phyloP scores from a whole-genome alignment of 1,140 invertebrate species.

The Monomorium pharaonis region DNA sequence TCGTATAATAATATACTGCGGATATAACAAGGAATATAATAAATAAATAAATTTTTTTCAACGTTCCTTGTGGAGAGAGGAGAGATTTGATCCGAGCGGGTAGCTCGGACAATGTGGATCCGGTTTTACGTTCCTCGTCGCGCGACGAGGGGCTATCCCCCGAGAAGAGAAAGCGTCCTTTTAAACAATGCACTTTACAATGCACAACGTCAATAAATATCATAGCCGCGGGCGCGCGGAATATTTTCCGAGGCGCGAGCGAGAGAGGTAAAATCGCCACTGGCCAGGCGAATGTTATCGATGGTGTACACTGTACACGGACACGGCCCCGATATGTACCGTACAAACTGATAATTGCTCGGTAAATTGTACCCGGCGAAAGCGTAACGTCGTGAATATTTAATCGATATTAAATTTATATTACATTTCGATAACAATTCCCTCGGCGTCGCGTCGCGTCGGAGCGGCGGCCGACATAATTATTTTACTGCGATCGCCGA shows the following conservation, averaged over 20 bases:
- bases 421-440: conserved; percentile 60
- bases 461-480: conserved; percentile 50
- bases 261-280: conserved; percentile 51
- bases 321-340: conserved; percentile 12
- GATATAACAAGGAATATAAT: not conserved
- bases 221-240: conserved; percentile 41
- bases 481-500: conserved; percentile 54
- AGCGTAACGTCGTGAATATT: conserved; percentile 60
- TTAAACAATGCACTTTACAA: conserved; percentile 50
- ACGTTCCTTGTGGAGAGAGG: not conserved
- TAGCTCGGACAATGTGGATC: conserved; percentile 1
- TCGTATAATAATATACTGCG: not conserved
- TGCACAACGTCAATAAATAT: conserved; percentile 53
- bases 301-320: conserved; percentile 10
- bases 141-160: not conserved
- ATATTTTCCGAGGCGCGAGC: conserved; percentile 34
- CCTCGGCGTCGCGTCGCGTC: conserved; percentile 35
- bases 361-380: conserved; percentile 56
- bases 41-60: too few species aligned
- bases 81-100: not conserved
- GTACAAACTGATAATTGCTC: conserved; percentile 57
- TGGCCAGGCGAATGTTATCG: conserved; percentile 50
- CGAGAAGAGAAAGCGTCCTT: not conserved
- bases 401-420: conserved; percentile 62
- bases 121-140: not conserved